These are phyloP conservation scores for Hemiscyllium ocellatum DNA, from an alignment of 2,113 vertebrate genomes.

Conservation along the genomic window DNA sequence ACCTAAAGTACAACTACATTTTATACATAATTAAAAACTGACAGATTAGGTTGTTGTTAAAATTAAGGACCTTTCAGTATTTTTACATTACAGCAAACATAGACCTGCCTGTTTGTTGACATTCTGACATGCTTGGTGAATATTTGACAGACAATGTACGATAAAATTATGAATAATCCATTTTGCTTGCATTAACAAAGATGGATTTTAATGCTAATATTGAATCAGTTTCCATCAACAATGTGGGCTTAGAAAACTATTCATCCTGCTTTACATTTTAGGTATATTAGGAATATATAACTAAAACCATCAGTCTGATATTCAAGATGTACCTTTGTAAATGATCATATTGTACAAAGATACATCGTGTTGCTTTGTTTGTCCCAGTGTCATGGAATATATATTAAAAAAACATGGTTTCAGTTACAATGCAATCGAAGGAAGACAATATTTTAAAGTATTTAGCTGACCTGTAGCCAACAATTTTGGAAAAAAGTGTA, in stretches of 20 bases:
- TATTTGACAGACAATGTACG: slow-evolving; percentile 2
- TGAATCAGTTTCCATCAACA: not conserved
- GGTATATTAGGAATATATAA: not conserved
- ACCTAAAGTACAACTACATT: slow-evolving; percentile 5
- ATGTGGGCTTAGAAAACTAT: not conserved
- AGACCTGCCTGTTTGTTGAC: not conserved
- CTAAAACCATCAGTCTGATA: not conserved
- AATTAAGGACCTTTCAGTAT: not conserved
- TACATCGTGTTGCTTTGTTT: slow-evolving; percentile 6
- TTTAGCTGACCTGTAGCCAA: not conserved
- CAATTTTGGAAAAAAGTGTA: not conserved
- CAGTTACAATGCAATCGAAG: not conserved
- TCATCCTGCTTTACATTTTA: not conserved
- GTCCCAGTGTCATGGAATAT: not conserved
- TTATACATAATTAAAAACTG: slow-evolving; percentile 22
- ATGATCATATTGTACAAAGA: not conserved
- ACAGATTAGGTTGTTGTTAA: not conserved
- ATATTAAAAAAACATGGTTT: not conserved
- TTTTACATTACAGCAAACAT: not conserved
- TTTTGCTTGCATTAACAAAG: not conserved
- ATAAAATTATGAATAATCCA: slow-evolving; percentile 9
- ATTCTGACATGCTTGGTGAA: not conserved
- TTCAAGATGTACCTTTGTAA: not conserved
- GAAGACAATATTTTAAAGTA: not conserved
- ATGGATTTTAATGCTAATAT: not conserved